Base-by-base conservation (phyloP, 2,888 invertebrate genomes). In the Eudasyphora cyanicolor region DNA sequence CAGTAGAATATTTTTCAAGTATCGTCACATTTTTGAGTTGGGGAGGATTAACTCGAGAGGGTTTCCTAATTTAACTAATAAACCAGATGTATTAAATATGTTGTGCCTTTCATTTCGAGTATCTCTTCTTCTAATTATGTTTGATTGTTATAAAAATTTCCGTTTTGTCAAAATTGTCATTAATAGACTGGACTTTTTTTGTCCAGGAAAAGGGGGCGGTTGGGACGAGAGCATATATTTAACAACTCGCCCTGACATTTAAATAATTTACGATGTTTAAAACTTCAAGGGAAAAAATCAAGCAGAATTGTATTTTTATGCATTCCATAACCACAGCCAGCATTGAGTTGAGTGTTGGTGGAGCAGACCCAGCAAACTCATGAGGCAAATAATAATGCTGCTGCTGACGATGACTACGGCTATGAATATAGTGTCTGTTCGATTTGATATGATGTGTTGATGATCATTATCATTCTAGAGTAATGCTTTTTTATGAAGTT, bases 241-340 rank as follows among this genome's bases (percentile, higher is more conserved):
- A 75, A 78, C 78, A 73, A 64, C 38, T 54, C 64, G 71, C 88
- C 87, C 88, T 89, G 91, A 88, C 90, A 91, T 90, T 91, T 88
- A 86, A 89, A 90, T 91, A 91, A 91, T 91, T 91, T 91, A 91
- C 89, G 91, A 91, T 90, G 88, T 89, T 91, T 91, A 42, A 42
- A 91, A 89, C 90, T 89, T 89, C 88, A 89, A 90, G 89, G 27
- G 17, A 49, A 32, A 89, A 90, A 89, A 57, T 21, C 0, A 64
- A 35, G 42, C 42, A 24, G 27, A 10, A 57, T 27, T 10, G 57
- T 57, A 75, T 75, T 76, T n/a, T 81, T 71, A 74, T 64, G 60
- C 76, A 81, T 78, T 51, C 76, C 81, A 62, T 67, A 81, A 78
- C 77, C 77, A 84, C 57, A 80, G 38, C 1, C 19, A 29, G 21